Conservation (phyloP, 2,113 vertebrate genomes). For the Bambusicola thoracicus region DNA sequence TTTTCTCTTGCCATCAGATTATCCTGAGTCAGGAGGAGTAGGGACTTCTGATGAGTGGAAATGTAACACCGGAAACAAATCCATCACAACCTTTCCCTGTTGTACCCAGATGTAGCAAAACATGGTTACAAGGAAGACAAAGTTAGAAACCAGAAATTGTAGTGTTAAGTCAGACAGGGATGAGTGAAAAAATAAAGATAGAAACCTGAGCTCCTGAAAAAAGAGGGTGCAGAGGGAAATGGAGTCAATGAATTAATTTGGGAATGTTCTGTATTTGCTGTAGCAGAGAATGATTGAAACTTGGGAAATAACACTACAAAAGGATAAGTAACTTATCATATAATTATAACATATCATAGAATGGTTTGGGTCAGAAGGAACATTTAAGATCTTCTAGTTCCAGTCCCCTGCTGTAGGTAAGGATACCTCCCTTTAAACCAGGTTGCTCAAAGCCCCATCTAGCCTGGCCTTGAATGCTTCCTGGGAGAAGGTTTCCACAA, state of each 20-base stretch:
- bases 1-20: not conserved
- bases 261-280: not conserved
- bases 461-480: no score
- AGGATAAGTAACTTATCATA: not conserved
- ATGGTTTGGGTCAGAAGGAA: no score
- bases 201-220: not conserved
- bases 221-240: accelerated
- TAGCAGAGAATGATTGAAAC: not conserved
- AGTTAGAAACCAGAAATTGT: not conserved
- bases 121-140: accelerated
- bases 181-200: not conserved
- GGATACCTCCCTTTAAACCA: no score
- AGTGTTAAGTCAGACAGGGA: not conserved
- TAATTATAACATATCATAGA: no score
- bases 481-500: no score
- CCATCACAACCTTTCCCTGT: not conserved
- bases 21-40: not conserved
- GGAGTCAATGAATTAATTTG: not conserved
- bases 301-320: not conserved
- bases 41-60: not conserved
- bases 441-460: no score
- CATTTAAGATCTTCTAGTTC: no score
- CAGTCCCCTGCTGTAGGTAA: no score
- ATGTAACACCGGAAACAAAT: not conserved
- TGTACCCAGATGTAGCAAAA: not conserved